Evolutionary conservation across 2,797 vertebrate species (phyloP), one percentile per base, ranked within the genome.

Genomic region (Gymnocypris eckloni): DNA sequence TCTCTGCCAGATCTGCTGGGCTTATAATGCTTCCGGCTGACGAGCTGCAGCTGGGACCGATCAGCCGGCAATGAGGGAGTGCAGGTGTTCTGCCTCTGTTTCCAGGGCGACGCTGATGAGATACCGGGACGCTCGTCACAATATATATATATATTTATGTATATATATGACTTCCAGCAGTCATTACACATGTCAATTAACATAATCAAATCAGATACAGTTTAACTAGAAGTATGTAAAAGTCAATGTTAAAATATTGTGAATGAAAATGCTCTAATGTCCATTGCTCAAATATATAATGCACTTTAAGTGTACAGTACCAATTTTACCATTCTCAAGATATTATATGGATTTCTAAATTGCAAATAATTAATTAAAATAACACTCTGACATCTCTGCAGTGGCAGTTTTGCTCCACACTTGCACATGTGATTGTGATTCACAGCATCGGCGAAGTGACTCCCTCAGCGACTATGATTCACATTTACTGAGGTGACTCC

Each of bases 391-490:
- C 37, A 56, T 52, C 72, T 54, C 28, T 56, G 4, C 13, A 16
- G 20, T 20, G 22, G 4, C 18, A 56, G 7, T 28, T 41, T 56
- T 43, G 25, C 16, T 59, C 18, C 52, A 72, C 67, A 70, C 48
- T 39, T 71, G 28, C 9, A 43, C 50, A 61, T 61, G 37, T 41
- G 81, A 73, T 22, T 39, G 75, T 77, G 50, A 77, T 54, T 72
- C 52, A 82, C 16, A 82, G 67, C 37, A 61, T 18, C 5, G 3
- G 54, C 8, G 4, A 33, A 16, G 11, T 8, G 69, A 28, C 39
- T 43, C n/a, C 52, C 52, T 48, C 37, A 45, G 50, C 4, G 16
- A 45, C 43, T 41, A 15, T 20, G 18, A 59, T 33, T 82, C 4
- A 61, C 39, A 39, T 67, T 20, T 16, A 45, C 39, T 43, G 39